A percentile compares a stretch with the other conserved stretches of the same genome.
Evolutionary conservation across 2,113 vertebrate genomes (phyloP).

Genomic region (Colinus virginianus): DNA sequence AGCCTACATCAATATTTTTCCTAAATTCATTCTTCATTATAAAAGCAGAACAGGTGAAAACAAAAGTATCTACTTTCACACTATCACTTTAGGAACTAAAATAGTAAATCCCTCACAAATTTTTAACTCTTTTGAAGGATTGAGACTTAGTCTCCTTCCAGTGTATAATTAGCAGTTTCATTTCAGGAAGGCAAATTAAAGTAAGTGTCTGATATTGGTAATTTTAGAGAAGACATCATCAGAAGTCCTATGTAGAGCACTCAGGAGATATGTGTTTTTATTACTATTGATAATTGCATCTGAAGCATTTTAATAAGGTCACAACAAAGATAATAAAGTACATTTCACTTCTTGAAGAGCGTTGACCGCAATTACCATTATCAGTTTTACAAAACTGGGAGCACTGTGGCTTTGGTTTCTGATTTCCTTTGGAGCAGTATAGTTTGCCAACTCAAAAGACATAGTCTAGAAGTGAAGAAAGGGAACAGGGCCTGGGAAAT

Average conservation of each 20-base stretch:
- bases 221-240: neutral
- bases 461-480: neutral
- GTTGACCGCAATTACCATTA: neutral
- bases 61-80: neutral
- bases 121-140: neutral
- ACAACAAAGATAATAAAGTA: neutral
- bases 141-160: neutral
- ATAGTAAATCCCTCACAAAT: neutral
- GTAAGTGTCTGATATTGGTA: neutral
- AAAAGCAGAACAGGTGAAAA: neutral
- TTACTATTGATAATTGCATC: neutral
- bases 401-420: neutral
- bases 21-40: neutral
- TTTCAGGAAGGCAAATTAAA: neutral
- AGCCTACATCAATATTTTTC: neutral
- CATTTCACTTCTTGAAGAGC: neutral
- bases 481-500: rapidly evolving
- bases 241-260: neutral
- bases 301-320: neutral
- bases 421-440: neutral
- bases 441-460: neutral
- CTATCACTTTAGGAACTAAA: neutral
- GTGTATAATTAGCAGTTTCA: neutral
- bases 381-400: neutral
- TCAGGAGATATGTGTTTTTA: neutral